phyloP scores from a whole-genome alignment of 2,113 vertebrate genomes.

The Motacilla tschutschensis region DNA sequence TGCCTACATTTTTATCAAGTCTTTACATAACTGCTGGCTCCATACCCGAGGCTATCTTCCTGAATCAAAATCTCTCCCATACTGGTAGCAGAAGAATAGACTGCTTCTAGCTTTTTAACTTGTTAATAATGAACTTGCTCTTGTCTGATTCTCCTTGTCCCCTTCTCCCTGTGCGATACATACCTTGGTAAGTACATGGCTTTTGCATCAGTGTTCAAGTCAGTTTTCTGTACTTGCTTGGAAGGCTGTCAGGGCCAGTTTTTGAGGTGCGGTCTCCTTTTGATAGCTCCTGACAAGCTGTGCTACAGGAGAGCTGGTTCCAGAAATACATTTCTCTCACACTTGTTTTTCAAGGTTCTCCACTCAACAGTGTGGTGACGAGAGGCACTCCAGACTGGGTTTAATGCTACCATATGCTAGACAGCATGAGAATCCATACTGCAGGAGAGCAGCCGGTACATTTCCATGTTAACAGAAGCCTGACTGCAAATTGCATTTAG shows the following conservation, averaged over 20 bases:
- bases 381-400: slow-evolving; percentile 76
- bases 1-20: background rate
- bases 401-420: slow-evolving; percentile 79
- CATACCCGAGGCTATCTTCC: background rate
- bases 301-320: slow-evolving; percentile 59
- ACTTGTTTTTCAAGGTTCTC: slow-evolving; percentile 75
- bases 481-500: slow-evolving; percentile 76
- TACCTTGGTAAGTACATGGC: slow-evolving; percentile 8
- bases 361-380: slow-evolving; percentile 64
- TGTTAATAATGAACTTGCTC: slow-evolving; percentile 11
- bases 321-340: slow-evolving; percentile 66
- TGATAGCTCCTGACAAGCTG: slow-evolving; percentile 62
- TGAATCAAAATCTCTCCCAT: background rate
- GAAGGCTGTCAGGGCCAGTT: slow-evolving; percentile 62
- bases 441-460: slow-evolving; percentile 75
- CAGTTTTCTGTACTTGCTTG: slow-evolving; percentile 11
- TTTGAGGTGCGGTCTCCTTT: slow-evolving; percentile 61
- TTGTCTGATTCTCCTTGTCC: background rate
- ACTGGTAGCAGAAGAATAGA: background rate
- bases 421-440: slow-evolving; percentile 78
- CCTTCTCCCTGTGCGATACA: slow-evolving; percentile 20
- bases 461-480: slow-evolving; percentile 77
- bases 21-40: slow-evolving; percentile 11
- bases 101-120: slow-evolving; percentile 28
- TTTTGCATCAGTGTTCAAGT: slow-evolving; percentile 45